Evolutionary conservation across 2,888 invertebrate genomes (phyloP).

Genomic region (Tetragonisca angustula): DNA sequence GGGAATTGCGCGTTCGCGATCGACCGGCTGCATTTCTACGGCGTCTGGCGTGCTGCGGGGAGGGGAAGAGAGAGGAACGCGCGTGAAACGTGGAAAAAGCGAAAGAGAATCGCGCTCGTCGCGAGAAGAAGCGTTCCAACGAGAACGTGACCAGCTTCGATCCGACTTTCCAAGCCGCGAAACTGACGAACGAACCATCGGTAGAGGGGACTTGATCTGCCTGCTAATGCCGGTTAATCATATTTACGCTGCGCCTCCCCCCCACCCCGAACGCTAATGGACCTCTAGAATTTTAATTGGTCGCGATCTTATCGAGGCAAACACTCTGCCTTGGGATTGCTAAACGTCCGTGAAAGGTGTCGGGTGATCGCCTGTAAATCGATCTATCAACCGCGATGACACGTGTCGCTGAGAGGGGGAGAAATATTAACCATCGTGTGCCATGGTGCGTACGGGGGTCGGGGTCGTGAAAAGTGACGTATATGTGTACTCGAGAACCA

Average conservation of each 20-base stretch:
- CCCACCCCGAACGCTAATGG: constrained; percentile 40
- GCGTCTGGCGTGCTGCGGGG: background rate
- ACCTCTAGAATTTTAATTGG: constrained; percentile 43
- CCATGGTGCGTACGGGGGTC: background rate
- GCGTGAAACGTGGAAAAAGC: constrained; percentile 8
- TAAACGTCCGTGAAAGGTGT: constrained; percentile 1
- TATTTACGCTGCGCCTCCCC: constrained; percentile 66
- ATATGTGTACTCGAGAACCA: background rate
- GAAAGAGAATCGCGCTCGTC: background rate
- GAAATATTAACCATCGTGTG: constrained; percentile 7
- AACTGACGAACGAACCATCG: constrained; percentile 52
- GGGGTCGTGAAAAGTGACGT: background rate
- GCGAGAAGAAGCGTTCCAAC: background rate
- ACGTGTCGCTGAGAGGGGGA: constrained; percentile 9
- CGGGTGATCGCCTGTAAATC: background rate
- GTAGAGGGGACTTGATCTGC: constrained; percentile 48
- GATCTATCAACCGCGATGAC: constrained; percentile 16
- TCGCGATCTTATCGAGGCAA: constrained; percentile 20
- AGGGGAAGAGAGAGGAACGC: background rate
- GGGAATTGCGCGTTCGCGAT: background rate
- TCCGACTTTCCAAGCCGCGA: constrained; percentile 23
- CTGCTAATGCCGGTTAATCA: constrained; percentile 76
- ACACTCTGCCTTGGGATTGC: constrained; percentile 28
- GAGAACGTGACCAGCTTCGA: constrained; percentile 41
- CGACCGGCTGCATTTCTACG: background rate